phyloP scores from a whole-genome alignment of 2,797 vertebrate species.

The Eospalax fontanierii region DNA sequence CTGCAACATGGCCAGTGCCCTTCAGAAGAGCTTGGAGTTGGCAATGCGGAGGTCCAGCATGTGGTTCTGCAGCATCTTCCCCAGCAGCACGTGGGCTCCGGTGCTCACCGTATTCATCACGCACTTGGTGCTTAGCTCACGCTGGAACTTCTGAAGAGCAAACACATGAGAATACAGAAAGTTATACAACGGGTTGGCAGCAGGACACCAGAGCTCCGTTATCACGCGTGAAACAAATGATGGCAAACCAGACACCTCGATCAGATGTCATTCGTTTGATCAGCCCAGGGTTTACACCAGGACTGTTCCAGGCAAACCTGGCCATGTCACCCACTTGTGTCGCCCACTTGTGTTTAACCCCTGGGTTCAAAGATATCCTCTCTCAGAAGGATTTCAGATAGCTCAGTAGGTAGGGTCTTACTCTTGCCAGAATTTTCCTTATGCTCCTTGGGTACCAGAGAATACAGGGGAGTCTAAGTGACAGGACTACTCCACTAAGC shows the following conservation, averaged over 20 bases:
- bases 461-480: neutral
- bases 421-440: neutral
- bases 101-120: constrained; percentile 92
- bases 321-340: neutral
- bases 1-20: constrained; percentile 91
- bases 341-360: neutral
- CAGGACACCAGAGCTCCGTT: no score
- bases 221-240: neutral
- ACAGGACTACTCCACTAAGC: no score
- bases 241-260: no score
- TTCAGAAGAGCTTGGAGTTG: constrained; percentile 92
- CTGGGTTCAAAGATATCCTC: neutral
- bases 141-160: constrained; percentile 86
- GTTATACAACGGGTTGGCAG: neutral
- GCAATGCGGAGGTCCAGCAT: constrained; percentile 92
- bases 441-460: neutral
- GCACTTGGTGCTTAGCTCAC: constrained; percentile 93
- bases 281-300: neutral
- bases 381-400: neutral
- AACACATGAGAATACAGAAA: fast-evolving
- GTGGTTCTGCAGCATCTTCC: constrained; percentile 92
- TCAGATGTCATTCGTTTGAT: no score
- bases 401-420: no score
- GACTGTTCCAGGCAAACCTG: neutral
- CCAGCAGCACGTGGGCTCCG: constrained; percentile 91